Conservation (phyloP, 2,113 vertebrate genomes). For the Muntiacus muntjak region DNA sequence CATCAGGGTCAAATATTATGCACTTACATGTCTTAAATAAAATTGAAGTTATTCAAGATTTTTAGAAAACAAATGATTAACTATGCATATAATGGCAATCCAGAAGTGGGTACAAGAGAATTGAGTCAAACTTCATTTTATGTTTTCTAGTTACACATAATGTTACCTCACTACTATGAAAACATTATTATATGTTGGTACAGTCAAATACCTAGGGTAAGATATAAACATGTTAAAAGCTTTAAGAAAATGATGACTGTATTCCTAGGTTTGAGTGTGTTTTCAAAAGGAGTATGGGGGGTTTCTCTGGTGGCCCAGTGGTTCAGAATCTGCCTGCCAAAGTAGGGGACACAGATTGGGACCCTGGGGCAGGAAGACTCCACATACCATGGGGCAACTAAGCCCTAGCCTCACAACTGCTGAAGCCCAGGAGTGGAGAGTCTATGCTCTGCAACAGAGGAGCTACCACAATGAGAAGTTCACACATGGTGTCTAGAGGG, state of each 20-base stretch:
- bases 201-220: neutral
- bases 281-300: neutral
- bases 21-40: too few relatives aligned
- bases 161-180: neutral
- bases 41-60: too few relatives aligned
- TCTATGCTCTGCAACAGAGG: too few relatives aligned
- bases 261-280: neutral
- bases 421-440: too few relatives aligned
- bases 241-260: neutral
- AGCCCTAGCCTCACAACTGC: too few relatives aligned
- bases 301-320: neutral
- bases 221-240: neutral
- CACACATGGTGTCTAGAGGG: accelerated
- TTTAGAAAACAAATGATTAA: too few relatives aligned
- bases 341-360: neutral
- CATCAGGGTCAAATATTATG: too few relatives aligned
- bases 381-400: too few relatives aligned
- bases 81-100: neutral
- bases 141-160: neutral
- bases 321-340: neutral
- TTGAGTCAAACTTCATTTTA: neutral
- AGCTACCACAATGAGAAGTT: too few relatives aligned
- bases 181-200: neutral
- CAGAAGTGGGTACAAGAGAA: neutral
- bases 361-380: neutral